These are phyloP conservation scores for Melanerpes aurifrons DNA, from an alignment of 2,113 vertebrate species.

Conservation along the genomic window DNA sequence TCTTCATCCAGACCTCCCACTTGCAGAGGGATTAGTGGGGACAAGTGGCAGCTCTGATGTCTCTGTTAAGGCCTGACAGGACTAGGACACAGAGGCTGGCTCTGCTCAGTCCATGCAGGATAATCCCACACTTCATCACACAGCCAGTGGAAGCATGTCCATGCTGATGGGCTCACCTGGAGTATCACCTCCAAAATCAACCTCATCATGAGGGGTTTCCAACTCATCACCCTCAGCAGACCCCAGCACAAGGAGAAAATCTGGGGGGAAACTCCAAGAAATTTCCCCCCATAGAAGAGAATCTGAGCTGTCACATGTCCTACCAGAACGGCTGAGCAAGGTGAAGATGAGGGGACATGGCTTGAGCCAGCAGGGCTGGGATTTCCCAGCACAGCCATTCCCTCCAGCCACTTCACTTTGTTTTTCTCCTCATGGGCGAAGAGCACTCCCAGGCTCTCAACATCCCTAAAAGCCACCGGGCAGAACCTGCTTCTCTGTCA, in stretches of 20 bases:
- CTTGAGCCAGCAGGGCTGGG: accelerated
- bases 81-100: not conserved
- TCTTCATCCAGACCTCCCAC: not conserved
- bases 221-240: not conserved
- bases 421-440: not conserved
- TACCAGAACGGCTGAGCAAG: accelerated
- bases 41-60: not conserved
- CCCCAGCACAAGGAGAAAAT: not conserved
- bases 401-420: not conserved
- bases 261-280: not conserved
- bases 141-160: not conserved
- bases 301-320: not conserved
- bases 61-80: constrained; percentile 3
- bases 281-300: not conserved
- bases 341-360: accelerated
- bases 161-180: not conserved
- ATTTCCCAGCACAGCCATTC: not conserved
- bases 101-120: not conserved
- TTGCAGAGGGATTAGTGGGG: not conserved
- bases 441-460: not conserved
- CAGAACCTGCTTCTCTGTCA: not conserved
- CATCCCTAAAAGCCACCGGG: not conserved
- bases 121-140: constrained; percentile 12
- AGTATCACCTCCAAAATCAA: not conserved
- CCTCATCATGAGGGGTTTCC: not conserved